Evolutionary conservation across 2,888 invertebrate species (phyloP).

Genomic region (Sycophila texana): DNA sequence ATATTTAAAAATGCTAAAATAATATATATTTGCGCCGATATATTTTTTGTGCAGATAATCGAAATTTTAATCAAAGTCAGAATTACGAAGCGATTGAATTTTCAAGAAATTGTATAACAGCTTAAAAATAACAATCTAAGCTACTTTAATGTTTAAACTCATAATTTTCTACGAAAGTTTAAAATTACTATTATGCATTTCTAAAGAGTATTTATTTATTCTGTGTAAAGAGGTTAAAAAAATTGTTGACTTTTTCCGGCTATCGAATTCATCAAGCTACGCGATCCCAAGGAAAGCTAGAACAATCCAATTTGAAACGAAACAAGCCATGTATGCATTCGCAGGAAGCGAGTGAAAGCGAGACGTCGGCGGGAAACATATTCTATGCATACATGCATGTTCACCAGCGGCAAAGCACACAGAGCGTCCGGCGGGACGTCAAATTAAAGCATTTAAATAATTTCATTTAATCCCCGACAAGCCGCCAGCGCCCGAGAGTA

Average conservation of each 20-base stretch:
- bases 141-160: too few species aligned
- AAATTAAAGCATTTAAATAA: conserved; percentile 73
- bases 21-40: too few species aligned
- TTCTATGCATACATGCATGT: conserved; percentile 73
- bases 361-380: conserved; percentile 65
- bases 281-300: neutral
- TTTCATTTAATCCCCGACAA: conserved; percentile 66
- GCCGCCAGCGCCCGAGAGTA: conserved; percentile 8
- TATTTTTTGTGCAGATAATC: too few species aligned
- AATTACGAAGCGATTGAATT: too few species aligned
- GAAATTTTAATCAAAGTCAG: too few species aligned
- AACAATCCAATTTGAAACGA: conserved; percentile 26
- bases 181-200: too few species aligned
- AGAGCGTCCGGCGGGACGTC: conserved; percentile 61
- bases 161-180: too few species aligned
- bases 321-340: neutral
- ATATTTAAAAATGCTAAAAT: too few species aligned
- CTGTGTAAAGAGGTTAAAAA: too few species aligned
- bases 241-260: neutral
- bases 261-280: conserved; percentile 17
- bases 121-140: neutral
- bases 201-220: too few species aligned
- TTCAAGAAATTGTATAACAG: too few species aligned
- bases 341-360: neutral
- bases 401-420: conserved; percentile 66